Base-by-base conservation (phyloP, 2,888 invertebrate species). In the Euproctis similis region DNA sequence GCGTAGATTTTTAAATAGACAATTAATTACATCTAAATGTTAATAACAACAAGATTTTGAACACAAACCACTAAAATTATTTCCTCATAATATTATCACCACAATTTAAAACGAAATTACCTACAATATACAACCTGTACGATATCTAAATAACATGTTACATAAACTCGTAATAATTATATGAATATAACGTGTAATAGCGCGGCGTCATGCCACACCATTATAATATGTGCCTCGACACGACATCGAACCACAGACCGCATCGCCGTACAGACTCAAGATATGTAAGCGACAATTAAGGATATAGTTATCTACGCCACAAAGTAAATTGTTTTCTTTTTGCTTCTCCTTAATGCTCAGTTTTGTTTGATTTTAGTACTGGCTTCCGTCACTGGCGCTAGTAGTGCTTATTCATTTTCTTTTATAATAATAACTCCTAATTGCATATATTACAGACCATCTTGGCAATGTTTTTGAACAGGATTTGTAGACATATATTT, bases 301-400 rank as follows among this genome's bases (percentile, higher is more conserved):
- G 57, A 34, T 34, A 52, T 32, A 64, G 58, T 70, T 65, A 70
- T 58, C 53, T 52, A 47, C 42, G 53, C 50, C 53, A 46, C 44
- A 46, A 40, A 46, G 52, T 42, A 60, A 69, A 71, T 75, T 66
- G 64, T 70, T 69, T 70, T 72, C 72, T 69, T 72, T 53, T 53
- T 46, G 21, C 36, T 48, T 35, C 51, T 54, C 53, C 59, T 69
- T 62, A 39, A 45, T 62, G 60, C 46, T 41, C 11, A 37, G 48
- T 68, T n/a, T 69, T 41, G 34, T 10, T 39, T 34, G 26, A 23
- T n/a, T n/a, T n/a, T n/a, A n/a, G n/a, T n/a, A n/a, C n/a, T n/a
- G n/a, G n/a, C n/a, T n/a, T n/a, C n/a, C n/a, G n/a, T n/a, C n/a
- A n/a, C n/a, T n/a, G n/a, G n/a, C n/a, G n/a, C n/a, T n/a, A n/a